A percentile compares a stretch with the other conserved stretches of the same genome.
Evolutionary conservation across 2,797 vertebrate species (phyloP).

Genomic region (Spea hammondii): DNA sequence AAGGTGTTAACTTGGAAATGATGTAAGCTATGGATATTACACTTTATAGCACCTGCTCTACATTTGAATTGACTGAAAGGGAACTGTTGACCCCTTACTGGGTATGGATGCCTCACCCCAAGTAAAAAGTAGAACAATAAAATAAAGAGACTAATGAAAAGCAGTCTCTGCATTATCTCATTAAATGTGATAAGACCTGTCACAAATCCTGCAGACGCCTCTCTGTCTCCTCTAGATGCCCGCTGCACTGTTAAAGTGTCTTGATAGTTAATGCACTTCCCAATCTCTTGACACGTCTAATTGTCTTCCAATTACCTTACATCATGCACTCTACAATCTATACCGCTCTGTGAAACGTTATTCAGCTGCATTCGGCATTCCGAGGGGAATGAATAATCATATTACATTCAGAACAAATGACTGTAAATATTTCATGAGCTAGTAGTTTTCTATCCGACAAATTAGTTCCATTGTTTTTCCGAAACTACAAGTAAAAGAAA

Average conservation of each 20-base stretch:
- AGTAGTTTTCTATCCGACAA: conserved; percentile 28
- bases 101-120: not conserved
- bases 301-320: conserved; percentile 28
- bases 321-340: conserved; percentile 43
- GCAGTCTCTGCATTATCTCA: conserved; percentile 28
- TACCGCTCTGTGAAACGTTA: conserved; percentile 10
- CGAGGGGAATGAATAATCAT: conserved; percentile 42
- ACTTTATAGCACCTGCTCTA: not conserved
- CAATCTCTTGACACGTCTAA: conserved; percentile 43
- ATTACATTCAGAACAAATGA: conserved; percentile 22
- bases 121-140: not conserved
- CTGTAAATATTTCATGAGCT: conserved; percentile 52
- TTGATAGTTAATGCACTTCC: conserved; percentile 41
- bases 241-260: conserved; percentile 25
- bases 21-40: not conserved
- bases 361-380: conserved; percentile 37
- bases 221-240: conserved; percentile 40
- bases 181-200: conserved; percentile 42
- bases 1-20: too few species aligned
- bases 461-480: conserved; percentile 17
- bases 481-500: conserved; percentile 27
- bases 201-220: conserved; percentile 39
- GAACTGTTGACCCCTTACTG: too few species aligned
- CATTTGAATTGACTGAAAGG: not conserved
- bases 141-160: conserved; percentile 24